Conservation (phyloP, 2,797 vertebrate genomes). For the Choloepus didactylus region DNA sequence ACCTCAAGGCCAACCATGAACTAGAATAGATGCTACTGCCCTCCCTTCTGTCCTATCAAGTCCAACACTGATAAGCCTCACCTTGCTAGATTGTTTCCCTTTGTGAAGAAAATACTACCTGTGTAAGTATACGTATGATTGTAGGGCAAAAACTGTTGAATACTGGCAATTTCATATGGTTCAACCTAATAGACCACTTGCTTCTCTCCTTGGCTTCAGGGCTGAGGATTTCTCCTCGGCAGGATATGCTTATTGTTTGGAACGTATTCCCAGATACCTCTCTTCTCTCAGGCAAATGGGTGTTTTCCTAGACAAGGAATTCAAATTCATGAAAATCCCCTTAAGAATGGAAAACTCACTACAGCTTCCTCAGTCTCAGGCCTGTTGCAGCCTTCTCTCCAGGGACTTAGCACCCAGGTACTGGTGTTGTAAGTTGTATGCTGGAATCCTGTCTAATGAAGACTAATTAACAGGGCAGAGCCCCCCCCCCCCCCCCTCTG, state of each 20-base stretch:
- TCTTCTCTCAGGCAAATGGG: background rate
- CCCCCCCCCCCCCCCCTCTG: no score
- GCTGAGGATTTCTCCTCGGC: background rate
- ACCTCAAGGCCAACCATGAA: conserved; percentile 82
- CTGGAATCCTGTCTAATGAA: background rate
- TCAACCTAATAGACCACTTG: background rate
- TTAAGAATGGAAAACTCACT: background rate
- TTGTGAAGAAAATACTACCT: background rate
- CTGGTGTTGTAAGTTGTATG: background rate
- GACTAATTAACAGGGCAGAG: background rate
- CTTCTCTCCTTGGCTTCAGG: background rate
- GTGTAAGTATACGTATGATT: background rate
- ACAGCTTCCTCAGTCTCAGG: background rate
- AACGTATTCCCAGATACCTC: background rate
- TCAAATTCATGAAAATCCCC: background rate
- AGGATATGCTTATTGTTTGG: background rate
- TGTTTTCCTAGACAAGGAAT: conserved; percentile 23
- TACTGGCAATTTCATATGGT: background rate
- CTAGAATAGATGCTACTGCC: conserved; percentile 67
- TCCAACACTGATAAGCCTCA: background rate
- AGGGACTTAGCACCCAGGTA: background rate
- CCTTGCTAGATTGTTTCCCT: background rate
- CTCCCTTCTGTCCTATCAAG: conserved; percentile 53
- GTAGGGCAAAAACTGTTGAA: background rate
- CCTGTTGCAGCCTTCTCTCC: background rate